phyloP scores from a whole-genome alignment of 2,797 vertebrate genomes.

The Caiman crocodilus region DNA sequence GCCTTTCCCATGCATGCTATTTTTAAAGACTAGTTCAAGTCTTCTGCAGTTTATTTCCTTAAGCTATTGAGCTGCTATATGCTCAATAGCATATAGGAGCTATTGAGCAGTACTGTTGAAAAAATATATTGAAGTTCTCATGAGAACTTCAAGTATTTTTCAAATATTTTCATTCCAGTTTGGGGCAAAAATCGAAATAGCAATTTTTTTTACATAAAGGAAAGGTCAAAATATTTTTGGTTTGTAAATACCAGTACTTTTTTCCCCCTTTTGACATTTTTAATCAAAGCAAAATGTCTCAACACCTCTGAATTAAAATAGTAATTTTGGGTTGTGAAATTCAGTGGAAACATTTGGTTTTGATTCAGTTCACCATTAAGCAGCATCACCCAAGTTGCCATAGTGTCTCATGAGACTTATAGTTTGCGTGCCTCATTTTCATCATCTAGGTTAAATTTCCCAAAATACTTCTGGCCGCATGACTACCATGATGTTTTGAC shows the following conservation, averaged over 20 bases:
- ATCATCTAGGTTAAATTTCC: background rate
- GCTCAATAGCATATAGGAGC: background rate
- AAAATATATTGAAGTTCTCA: background rate
- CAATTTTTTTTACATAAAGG: background rate
- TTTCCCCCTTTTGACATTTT: no score
- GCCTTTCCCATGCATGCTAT: background rate
- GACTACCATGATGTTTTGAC: background rate
- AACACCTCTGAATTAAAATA: no score
- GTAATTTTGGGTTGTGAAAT: background rate
- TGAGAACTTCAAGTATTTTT: background rate
- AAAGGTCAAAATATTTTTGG: background rate
- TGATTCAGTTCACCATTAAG: background rate
- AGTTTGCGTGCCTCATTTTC: rapidly evolving
- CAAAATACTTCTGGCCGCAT: rapidly evolving
- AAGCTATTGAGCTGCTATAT: no score
- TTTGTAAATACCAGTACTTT: no score
- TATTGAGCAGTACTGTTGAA: background rate
- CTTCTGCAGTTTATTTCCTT: background rate
- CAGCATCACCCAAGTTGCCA: background rate
- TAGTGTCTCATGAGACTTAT: background rate
- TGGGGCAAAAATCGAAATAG: background rate
- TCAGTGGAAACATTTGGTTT: background rate
- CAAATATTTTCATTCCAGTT: background rate
- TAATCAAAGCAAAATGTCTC: no score
- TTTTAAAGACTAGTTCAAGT: background rate